Conservation (phyloP, 92 coral and sea anemone genomes). For the Phenganax marumi region DNA sequence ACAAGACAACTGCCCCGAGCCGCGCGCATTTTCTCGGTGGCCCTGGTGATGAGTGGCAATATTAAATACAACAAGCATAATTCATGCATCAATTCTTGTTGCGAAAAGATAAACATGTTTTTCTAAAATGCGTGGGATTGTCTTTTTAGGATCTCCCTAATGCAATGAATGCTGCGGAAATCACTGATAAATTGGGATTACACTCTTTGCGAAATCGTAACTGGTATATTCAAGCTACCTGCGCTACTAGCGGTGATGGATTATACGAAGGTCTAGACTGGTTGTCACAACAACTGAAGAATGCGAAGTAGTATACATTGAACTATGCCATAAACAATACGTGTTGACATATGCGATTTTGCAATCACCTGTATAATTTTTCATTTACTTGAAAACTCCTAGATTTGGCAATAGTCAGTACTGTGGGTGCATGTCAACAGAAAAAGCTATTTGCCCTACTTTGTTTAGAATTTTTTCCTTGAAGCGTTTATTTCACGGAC, state of each 20-base stretch:
- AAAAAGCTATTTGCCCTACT: slow-evolving; percentile 9
- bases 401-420: slow-evolving; percentile 1
- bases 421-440: slow-evolving; percentile 13
- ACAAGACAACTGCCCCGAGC: too few relatives aligned
- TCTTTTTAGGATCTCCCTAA: slow-evolving; percentile 80
- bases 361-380: slow-evolving; percentile 17
- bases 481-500: background rate
- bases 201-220: slow-evolving; percentile 62
- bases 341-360: background rate
- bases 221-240: slow-evolving; percentile 96
- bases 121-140: background rate
- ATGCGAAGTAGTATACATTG: slow-evolving; percentile 39
- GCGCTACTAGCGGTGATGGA: slow-evolving; percentile 99
- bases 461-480: background rate
- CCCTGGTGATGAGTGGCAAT: too few relatives aligned
- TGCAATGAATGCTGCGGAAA: slow-evolving; percentile 95
- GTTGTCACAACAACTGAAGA: slow-evolving; percentile 72
- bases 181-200: slow-evolving; percentile 84
- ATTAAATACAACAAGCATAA: background rate
- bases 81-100: background rate
- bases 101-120: background rate
- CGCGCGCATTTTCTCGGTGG: too few relatives aligned
- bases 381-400: background rate
- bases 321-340: slow-evolving; percentile 10
- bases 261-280: slow-evolving; percentile 95